These are phyloP conservation scores for Notocelia uddmanniana DNA, from an alignment of 2,888 invertebrate species.

Conservation along the genomic window DNA sequence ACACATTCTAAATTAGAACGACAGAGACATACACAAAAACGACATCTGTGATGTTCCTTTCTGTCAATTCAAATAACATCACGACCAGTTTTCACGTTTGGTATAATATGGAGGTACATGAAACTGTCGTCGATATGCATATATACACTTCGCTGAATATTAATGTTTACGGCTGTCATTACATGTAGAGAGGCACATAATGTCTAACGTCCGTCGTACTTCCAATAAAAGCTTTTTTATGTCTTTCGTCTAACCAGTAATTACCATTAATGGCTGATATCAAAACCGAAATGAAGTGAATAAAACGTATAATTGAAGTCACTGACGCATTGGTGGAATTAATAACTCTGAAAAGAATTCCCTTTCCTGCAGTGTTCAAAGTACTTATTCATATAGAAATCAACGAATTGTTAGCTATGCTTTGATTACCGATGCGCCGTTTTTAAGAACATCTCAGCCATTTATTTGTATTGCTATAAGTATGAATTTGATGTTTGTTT, in stretches of 20 bases:
- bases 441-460: too few relatives aligned
- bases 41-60: too few relatives aligned
- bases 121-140: conserved; percentile 4
- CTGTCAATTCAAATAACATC: too few relatives aligned
- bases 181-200: conserved; percentile 24
- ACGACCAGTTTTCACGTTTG: not conserved
- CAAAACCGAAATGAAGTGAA: conserved; percentile 26
- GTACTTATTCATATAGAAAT: not conserved
- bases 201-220: conserved; percentile 29
- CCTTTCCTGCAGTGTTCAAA: not conserved
- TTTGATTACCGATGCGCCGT: too few relatives aligned
- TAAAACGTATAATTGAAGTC: conserved; percentile 28
- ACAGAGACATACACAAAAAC: too few relatives aligned
- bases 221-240: conserved; percentile 42
- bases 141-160: not conserved
- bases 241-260: conserved; percentile 29
- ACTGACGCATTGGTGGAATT: conserved; percentile 1
- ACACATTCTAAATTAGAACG: too few relatives aligned
- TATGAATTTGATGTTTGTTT: too few relatives aligned
- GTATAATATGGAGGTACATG: not conserved
- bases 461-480: too few relatives aligned
- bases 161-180: conserved; percentile 27
- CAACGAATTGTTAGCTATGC: too few relatives aligned
- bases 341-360: not conserved
- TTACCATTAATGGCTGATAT: conserved; percentile 36